Evolutionary conservation across 2,888 invertebrate species (phyloP).

Genomic region (Bruchidius siliquastri): DNA sequence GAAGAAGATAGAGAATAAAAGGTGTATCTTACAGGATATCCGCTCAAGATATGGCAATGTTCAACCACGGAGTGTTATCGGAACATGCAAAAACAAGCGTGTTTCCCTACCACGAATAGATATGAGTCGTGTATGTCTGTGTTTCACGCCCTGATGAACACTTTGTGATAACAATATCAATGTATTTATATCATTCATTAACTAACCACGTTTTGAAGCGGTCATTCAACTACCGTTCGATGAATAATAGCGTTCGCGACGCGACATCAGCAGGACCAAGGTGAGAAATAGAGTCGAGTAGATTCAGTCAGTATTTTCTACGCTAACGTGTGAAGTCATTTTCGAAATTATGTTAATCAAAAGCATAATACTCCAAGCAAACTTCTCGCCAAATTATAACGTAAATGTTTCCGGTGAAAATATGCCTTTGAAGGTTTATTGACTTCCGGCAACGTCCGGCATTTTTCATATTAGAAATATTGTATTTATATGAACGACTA

Average conservation of each 20-base stretch:
- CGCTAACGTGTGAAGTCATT: no score
- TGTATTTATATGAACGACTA: no score
- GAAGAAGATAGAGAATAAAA: background rate
- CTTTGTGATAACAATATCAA: background rate
- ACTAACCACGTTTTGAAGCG: background rate
- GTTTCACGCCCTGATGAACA: background rate
- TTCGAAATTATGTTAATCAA: no score
- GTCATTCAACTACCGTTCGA: background rate
- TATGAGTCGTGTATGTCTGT: background rate
- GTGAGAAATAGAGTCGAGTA: background rate
- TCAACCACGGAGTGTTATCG: background rate
- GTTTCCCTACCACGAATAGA: background rate
- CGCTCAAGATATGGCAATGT: background rate
- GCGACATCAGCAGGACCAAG: background rate
- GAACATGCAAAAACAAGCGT: background rate
- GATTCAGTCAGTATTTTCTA: background rate
- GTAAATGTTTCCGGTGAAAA: no score
- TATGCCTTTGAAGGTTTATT: no score
- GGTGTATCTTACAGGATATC: background rate
- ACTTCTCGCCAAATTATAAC: no score
- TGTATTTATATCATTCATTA: background rate
- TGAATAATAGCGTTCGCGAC: background rate
- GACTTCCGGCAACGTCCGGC: no score
- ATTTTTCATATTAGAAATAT: no score
- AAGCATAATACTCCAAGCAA: no score